Evolutionary conservation across 2,113 vertebrate genomes (phyloP), one percentile per base, ranked within the genome.

Genomic region (Dinomys branickii): DNA sequence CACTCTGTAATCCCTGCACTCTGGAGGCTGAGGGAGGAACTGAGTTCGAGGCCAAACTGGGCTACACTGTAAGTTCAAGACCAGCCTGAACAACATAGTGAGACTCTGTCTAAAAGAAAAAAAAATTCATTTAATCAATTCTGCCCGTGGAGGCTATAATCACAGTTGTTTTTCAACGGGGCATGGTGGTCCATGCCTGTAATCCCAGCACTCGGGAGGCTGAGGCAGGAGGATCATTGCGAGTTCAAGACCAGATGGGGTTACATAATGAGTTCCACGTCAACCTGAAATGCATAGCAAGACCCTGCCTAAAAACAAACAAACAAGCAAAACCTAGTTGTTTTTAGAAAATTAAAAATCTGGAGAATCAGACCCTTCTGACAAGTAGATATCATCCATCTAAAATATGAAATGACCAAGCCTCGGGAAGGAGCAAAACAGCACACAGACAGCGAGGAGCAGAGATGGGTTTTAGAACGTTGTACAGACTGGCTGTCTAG

Each of bases 291-390:
- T 20, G 35, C 67, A 38, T 3, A 69, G 16, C 35, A n/a, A 69
- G 35, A 69, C 35, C 7, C 35, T 69, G 35, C n/a, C 67, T n/a
- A 35, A 69, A 69, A n/a, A 54, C 7, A 61, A 69, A 35, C 16
- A n/a, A 69, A 69, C 24, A n/a, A 69, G 38, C n/a, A 69, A 69
- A 69, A n/a, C 7, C 35, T 69, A 69, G 35, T 69, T 86, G 81
- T 58, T 83, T 92, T 95, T 47, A 86, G 75, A 47, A 88, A 75
- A 58, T 58, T 56, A 56, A 83, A 86, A 88, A 80, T 83, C 71
- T 83, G 83, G 82, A 38, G 30, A 86, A 50, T 80, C 50, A 90
- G 61, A 82, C 38, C 20, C 52, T 84, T 92, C 16, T 56, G 71
- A 81, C 44, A 94, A 77, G 73, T 10, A 50, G 30, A 22, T 35